Evolutionary conservation across 2,113 vertebrate species (phyloP).

Genomic region (Cephalopholis sonnerati): DNA sequence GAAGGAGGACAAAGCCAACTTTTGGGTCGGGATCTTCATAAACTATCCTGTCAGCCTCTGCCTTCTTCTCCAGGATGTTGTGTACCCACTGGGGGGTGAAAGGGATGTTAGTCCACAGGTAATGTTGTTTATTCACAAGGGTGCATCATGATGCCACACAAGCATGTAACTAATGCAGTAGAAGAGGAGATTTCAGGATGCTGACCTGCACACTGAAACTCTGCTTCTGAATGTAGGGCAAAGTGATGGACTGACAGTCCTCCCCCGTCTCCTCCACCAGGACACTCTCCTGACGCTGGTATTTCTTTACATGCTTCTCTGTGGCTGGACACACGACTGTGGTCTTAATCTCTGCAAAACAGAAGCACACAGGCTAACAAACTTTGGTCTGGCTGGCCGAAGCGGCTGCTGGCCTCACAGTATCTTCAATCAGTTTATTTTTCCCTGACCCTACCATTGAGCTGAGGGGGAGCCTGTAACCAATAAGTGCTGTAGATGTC

Average conservation of each 20-base stretch:
- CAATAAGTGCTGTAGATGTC: slow-evolving; percentile 95
- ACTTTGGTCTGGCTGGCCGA: not conserved
- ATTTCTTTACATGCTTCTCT: slow-evolving; percentile 94
- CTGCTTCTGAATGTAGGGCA: slow-evolving; percentile 90
- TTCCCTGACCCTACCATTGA: slow-evolving; percentile 85
- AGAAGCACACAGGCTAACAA: not conserved
- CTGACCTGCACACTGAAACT: slow-evolving; percentile 93
- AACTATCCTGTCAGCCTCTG: slow-evolving; percentile 91
- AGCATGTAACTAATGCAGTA: not conserved
- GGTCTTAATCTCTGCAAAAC: slow-evolving; percentile 91
- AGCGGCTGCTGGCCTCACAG: not conserved
- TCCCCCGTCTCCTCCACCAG: slow-evolving; percentile 89
- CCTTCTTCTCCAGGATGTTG: slow-evolving; percentile 97
- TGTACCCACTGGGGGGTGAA: slow-evolving; percentile 90
- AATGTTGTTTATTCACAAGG: not conserved
- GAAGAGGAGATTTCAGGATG: not conserved
- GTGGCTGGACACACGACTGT: slow-evolving; percentile 95
- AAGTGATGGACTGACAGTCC: slow-evolving; percentile 88
- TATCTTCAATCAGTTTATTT: not conserved
- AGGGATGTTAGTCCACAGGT: not conserved
- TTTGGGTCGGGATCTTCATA: slow-evolving; percentile 91
- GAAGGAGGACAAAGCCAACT: slow-evolving; percentile 92
- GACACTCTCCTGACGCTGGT: slow-evolving; percentile 87
- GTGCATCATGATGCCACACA: too few relatives aligned
- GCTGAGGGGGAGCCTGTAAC: slow-evolving; percentile 87